These are phyloP conservation scores for Amblyjoppa fuscipennis DNA, from an alignment of 2,888 invertebrate genomes.

Conservation along the genomic window DNA sequence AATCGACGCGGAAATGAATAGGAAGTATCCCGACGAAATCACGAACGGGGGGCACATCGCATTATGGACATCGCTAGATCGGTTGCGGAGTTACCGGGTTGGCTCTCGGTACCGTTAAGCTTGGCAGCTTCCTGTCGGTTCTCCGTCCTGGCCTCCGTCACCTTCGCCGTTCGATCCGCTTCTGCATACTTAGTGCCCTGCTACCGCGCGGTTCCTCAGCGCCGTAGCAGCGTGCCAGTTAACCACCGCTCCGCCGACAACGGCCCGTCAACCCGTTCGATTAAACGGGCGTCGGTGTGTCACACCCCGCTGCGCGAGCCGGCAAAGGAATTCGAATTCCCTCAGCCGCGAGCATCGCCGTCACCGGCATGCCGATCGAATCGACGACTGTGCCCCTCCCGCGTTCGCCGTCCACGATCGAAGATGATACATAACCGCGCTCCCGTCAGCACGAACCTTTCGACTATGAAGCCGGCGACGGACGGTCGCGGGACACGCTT, in stretches of 20 bases:
- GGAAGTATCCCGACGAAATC: slow-evolving; percentile 72
- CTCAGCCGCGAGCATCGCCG: slow-evolving; percentile 24
- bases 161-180: slow-evolving; percentile 71
- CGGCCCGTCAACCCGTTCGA: slow-evolving; percentile 57
- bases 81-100: slow-evolving; percentile 40
- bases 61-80: slow-evolving; percentile 48
- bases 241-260: slow-evolving; percentile 7
- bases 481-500: slow-evolving; percentile 24
- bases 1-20: slow-evolving; percentile 32
- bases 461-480: slow-evolving; percentile 26
- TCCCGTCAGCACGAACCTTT: slow-evolving; percentile 22
- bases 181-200: slow-evolving; percentile 77
- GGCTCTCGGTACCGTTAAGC: slow-evolving; percentile 80
- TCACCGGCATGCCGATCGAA: slow-evolving; percentile 50
- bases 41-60: slow-evolving; percentile 66
- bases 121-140: slow-evolving; percentile 81
- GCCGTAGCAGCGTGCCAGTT: neutral
- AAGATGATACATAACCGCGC: slow-evolving; percentile 36
- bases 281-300: slow-evolving; percentile 50
- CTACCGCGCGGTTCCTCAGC: neutral
- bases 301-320: slow-evolving; percentile 38
- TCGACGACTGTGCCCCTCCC: slow-evolving; percentile 51
- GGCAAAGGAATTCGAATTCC: slow-evolving; percentile 57
- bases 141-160: slow-evolving; percentile 73
- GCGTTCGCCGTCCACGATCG: slow-evolving; percentile 25